Evolutionary conservation across 2,797 vertebrate species (phyloP).

Genomic region (Hoplostethus mediterraneus): DNA sequence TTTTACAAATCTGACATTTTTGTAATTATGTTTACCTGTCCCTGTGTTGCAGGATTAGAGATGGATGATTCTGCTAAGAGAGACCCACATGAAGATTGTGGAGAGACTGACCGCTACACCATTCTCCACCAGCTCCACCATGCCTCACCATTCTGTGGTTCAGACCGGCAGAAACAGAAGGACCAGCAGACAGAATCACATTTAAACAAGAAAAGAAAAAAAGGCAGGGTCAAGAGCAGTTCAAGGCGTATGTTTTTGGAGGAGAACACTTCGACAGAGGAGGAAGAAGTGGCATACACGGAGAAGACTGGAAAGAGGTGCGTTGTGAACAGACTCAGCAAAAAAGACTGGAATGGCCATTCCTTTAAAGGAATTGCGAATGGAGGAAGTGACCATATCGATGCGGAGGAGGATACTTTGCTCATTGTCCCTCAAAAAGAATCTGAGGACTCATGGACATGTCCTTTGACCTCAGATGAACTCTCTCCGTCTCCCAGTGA

Average conservation of each 20-base stretch:
- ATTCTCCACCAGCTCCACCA: slow-evolving; percentile 35
- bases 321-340: slow-evolving; percentile 10
- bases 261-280: slow-evolving; percentile 62
- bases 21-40: not conserved
- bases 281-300: slow-evolving; percentile 45
- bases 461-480: slow-evolving; percentile 73
- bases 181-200: slow-evolving; percentile 27
- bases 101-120: slow-evolving; percentile 41
- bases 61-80: slow-evolving; percentile 28
- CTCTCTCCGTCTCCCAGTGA: slow-evolving; percentile 62
- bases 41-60: slow-evolving; percentile 78
- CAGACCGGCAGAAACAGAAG: slow-evolving; percentile 13
- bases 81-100: slow-evolving; percentile 55
- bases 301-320: slow-evolving; percentile 36
- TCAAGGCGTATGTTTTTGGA: slow-evolving; percentile 75
- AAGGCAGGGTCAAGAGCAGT: slow-evolving; percentile 74
- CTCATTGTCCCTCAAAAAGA: slow-evolving; percentile 7
- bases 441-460: slow-evolving; percentile 65
- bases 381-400: slow-evolving; percentile 1
- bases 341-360: slow-evolving; percentile 18
- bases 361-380: slow-evolving; percentile 18
- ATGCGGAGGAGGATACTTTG: slow-evolving; percentile 29
- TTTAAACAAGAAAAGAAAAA: slow-evolving; percentile 53
- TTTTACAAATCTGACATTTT: not conserved
- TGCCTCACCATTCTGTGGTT: slow-evolving; percentile 19